A percentile compares a stretch with the other conserved stretches of the same genome.
These are phyloP conservation scores for Pitangus sulphuratus DNA, from an alignment of 2,797 vertebrate genomes.

Conservation along the genomic window DNA sequence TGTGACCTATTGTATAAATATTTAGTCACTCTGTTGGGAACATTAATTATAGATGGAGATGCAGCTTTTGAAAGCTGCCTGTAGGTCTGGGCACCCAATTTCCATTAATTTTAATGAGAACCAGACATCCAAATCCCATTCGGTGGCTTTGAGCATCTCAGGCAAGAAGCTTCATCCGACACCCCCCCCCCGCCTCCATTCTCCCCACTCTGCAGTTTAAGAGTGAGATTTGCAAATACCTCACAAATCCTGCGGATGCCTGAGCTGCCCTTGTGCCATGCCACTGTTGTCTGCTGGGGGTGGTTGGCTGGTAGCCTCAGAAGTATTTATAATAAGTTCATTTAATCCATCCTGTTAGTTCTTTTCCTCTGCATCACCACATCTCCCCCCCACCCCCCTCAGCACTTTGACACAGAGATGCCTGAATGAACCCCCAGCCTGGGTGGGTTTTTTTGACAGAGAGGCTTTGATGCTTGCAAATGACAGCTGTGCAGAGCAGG, in stretches of 20 bases:
- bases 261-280: neutral
- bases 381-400: neutral
- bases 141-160: slow-evolving; percentile 28
- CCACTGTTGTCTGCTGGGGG: slow-evolving; percentile 26
- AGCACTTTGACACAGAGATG: neutral
- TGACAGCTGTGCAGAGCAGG: slow-evolving; percentile 25
- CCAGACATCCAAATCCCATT: slow-evolving; percentile 48
- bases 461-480: slow-evolving; percentile 43
- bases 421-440: slow-evolving; percentile 5
- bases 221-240: slow-evolving; percentile 38
- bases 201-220: neutral
- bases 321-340: slow-evolving; percentile 30
- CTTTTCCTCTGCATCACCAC: neutral
- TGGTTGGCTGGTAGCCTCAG: neutral
- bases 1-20: slow-evolving; percentile 32
- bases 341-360: slow-evolving; percentile 1
- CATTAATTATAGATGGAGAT: slow-evolving; percentile 36
- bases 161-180: slow-evolving; percentile 27
- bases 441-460: neutral
- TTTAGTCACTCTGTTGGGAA: slow-evolving; percentile 20
- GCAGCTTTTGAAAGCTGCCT: slow-evolving; percentile 41
- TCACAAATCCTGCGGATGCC: slow-evolving; percentile 11
- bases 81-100: slow-evolving; percentile 50
- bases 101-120: slow-evolving; percentile 68
- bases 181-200: neutral